Evolutionary conservation across 1,140 invertebrate species (phyloP).

Genomic region (Ostrea edulis): DNA sequence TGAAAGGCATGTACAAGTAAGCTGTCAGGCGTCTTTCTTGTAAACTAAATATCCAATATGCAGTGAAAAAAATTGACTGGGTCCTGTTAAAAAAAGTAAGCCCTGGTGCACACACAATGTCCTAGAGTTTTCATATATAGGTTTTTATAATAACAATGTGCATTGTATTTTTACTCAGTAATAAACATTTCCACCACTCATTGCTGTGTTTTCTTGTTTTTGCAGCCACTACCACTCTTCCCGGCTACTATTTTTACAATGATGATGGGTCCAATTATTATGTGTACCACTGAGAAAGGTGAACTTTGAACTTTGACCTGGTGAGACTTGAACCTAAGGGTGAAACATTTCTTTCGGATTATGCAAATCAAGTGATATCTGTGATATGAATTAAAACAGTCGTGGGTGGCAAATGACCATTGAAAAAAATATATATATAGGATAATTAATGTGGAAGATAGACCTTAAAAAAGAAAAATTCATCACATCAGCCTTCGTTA

Average conservation of each 20-base stretch:
- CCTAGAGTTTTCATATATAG: neutral
- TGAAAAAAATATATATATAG: neutral
- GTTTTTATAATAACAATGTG: neutral
- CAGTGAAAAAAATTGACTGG: no score
- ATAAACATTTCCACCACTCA: conserved; percentile 36
- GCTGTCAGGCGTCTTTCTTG: no score
- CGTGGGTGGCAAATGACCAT: neutral
- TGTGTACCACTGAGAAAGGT: conserved; percentile 67
- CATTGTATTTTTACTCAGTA: neutral
- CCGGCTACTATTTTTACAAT: conserved; percentile 61
- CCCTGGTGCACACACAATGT: neutral
- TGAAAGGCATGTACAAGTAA: no score
- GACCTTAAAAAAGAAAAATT: conserved; percentile 1
- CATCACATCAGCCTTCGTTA: neutral
- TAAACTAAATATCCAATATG: no score
- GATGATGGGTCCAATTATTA: conserved; percentile 71
- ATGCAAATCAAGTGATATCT: conserved; percentile 20
- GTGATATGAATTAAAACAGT: neutral
- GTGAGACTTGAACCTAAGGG: conserved; percentile 35
- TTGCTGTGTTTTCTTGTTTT: conserved; percentile 50
- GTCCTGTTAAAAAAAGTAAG: no score
- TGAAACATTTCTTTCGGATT: conserved; percentile 32
- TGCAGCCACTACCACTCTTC: conserved; percentile 56
- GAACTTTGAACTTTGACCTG: conserved; percentile 57
- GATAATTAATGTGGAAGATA: neutral